Conservation (phyloP, 2,113 vertebrate genomes). For the Mastomys natalensis region DNA sequence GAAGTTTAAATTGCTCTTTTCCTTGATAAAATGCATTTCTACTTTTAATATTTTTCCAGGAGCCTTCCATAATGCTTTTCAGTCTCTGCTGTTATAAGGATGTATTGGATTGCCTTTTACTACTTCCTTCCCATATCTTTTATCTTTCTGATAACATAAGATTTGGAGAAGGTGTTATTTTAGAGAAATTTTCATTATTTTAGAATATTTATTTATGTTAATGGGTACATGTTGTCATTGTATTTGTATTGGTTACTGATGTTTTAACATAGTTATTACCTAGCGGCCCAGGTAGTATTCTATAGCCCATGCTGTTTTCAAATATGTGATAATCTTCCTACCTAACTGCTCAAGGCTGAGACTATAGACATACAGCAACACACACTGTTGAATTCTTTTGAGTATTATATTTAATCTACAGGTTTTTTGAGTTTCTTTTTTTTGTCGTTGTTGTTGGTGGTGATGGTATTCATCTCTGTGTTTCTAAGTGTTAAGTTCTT, state of each 20-base stretch:
- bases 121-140: too few relatives aligned
- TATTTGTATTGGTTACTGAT: not conserved
- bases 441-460: too few relatives aligned
- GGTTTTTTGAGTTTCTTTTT: not conserved
- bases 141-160: too few relatives aligned
- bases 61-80: not conserved
- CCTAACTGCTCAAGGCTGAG: too few relatives aligned
- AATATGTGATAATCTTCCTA: not conserved
- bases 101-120: not conserved
- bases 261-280: not conserved
- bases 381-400: not conserved
- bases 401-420: not conserved
- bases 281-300: not conserved
- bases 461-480: not conserved
- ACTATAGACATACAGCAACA: not conserved
- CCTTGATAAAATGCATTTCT: not conserved
- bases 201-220: not conserved
- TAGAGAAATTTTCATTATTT: not conserved
- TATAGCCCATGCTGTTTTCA: not conserved
- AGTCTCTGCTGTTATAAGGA: not conserved
- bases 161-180: too few relatives aligned
- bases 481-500: not conserved
- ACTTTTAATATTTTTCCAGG: not conserved
- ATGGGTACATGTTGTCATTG: not conserved
- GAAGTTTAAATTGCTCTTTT: not conserved